Conservation (phyloP, 2,888 invertebrate genomes). For the Sipha maydis region DNA sequence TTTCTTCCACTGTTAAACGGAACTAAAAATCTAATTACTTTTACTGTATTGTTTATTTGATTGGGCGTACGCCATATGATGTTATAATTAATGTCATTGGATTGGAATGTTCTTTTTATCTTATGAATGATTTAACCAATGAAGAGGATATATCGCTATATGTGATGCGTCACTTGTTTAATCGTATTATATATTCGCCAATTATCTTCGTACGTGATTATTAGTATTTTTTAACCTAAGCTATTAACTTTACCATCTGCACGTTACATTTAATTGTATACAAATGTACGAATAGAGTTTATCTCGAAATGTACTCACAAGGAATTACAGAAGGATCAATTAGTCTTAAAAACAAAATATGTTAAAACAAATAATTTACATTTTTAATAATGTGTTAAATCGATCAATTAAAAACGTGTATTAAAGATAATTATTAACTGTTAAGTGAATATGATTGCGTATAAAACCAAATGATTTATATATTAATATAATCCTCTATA, state of each 20-base stretch:
- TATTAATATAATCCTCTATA: no score
- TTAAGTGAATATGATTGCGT: no score
- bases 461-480: no score
- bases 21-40: neutral
- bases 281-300: neutral
- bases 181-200: neutral
- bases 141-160: neutral
- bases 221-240: neutral
- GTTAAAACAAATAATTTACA: neutral
- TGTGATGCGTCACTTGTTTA: neutral
- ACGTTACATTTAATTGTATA: neutral
- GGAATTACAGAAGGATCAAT: neutral
- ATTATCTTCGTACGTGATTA: neutral
- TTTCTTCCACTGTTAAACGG: slow-evolving; percentile 11
- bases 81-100: neutral
- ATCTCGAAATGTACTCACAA: neutral
- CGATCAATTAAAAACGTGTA: no score
- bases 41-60: neutral
- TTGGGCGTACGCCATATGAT: neutral
- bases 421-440: no score
- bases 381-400: neutral
- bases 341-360: neutral
- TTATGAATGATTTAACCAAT: neutral
- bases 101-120: slow-evolving; percentile 31
- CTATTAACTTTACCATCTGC: neutral